These are phyloP conservation scores for Neotoxoptera formosana DNA, from an alignment of 1,140 invertebrate genomes.

Conservation along the genomic window DNA sequence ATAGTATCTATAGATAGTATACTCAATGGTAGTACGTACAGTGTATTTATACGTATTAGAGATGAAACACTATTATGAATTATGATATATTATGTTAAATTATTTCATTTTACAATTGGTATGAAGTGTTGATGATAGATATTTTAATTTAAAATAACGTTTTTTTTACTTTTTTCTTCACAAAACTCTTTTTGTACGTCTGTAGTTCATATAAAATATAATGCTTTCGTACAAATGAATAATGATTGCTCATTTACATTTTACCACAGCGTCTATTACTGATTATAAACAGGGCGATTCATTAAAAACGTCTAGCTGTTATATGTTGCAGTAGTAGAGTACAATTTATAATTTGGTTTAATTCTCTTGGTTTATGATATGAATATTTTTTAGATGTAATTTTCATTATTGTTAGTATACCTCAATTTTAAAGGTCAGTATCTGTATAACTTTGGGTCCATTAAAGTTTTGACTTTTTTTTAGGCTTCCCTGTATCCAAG, in stretches of 20 bases:
- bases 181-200: neutral
- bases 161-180: neutral
- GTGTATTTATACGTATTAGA: neutral
- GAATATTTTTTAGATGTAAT: neutral
- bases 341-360: neutral
- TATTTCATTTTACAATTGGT: neutral
- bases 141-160: conserved; percentile 4
- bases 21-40: neutral
- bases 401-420: neutral
- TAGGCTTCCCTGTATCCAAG: neutral
- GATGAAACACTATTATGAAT: neutral
- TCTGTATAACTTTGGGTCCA: neutral
- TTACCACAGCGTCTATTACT: neutral
- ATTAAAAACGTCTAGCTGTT: neutral
- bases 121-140: neutral
- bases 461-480: neutral
- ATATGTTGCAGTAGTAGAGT: neutral
- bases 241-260: conserved; percentile 18
- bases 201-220: neutral
- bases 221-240: conserved; percentile 12
- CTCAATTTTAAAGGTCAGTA: neutral
- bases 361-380: neutral
- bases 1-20: neutral
- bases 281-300: neutral
- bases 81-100: neutral